These are phyloP conservation scores for Kuschelorhynchus macadamiae DNA, from an alignment of 2,888 invertebrate genomes.

Conservation along the genomic window DNA sequence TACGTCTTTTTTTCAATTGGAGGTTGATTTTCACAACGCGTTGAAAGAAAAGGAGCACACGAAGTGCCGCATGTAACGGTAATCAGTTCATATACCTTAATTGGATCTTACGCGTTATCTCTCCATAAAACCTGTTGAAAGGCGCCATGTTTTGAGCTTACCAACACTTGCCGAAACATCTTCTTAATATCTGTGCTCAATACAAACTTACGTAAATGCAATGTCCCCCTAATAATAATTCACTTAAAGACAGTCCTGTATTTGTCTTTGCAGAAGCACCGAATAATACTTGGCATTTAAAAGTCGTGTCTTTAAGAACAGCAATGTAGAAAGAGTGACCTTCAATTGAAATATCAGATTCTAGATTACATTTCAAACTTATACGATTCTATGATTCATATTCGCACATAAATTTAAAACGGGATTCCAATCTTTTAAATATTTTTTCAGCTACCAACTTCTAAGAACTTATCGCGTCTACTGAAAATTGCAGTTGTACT, in stretches of 20 bases:
- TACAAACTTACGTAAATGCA: slow-evolving; percentile 37
- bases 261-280: slow-evolving; percentile 5
- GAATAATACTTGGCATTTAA: slow-evolving; percentile 35
- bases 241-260: slow-evolving; percentile 19
- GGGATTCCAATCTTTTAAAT: slow-evolving; percentile 21
- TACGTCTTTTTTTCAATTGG: background rate
- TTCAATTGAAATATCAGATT: background rate
- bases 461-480: background rate
- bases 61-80: no score
- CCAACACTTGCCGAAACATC: no score
- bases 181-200: background rate
- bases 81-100: slow-evolving; percentile 21
- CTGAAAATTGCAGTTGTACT: slow-evolving; percentile 25
- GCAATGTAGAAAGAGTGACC: background rate
- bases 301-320: slow-evolving; percentile 1
- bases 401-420: slow-evolving; percentile 39
- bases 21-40: background rate
- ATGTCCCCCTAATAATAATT: slow-evolving; percentile 16
- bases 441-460: slow-evolving; percentile 18
- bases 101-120: slow-evolving; percentile 12
- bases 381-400: slow-evolving; percentile 34
- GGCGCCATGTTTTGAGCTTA: no score
- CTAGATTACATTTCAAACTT: slow-evolving; percentile 13
- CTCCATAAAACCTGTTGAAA: no score
- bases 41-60: no score